Evolutionary conservation across 2,797 vertebrate species (phyloP), one percentile per base, ranked within the genome.

Genomic region (Bufotes viridis): DNA sequence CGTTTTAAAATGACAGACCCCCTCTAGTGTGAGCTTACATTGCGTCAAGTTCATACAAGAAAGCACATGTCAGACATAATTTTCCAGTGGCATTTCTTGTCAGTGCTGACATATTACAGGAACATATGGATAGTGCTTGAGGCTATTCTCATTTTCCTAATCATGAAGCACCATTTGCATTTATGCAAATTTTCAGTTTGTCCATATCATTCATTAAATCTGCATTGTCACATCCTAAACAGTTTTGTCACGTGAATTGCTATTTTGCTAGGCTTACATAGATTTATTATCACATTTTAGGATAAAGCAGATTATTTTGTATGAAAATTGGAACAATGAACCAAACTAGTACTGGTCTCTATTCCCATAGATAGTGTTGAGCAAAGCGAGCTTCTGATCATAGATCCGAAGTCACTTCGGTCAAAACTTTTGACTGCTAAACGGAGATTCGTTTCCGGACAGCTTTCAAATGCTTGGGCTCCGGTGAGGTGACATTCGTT

Each of bases 1-100:
- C 51, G 18, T 49, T 61, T 79, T 42, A 49, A 81, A 42, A 81
- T 81, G 20, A 22, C 79, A 81, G 34, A n/a, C 53, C 26, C 7
- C 58, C n/a, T 12, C 26, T n/a, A 75, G 82, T 17, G 22, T 20
- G 49, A 85, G 42, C 14, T 53, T 24, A 29, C 49, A 76, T 49
- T 76, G 58, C 34, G 22, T 51, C 51, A 11, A 60, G 51, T 24
- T 65, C 29, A 9, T 58, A 58, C 20, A 72, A 72, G 17, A 51
- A 81, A 65, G 57, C 65, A 34, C 84, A 81, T 89, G 87, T 89
- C 87, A 89, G 34, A 89, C 82, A 80, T 60, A 22, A 84, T 88
- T 79, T 85, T 79, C 74, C 76, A 72, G 34, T 82, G 83, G 29
- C 78, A 76, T 55, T 76, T 26, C 78, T 85, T 76, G 58, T 76